Base-by-base conservation (phyloP, 2,113 vertebrate genomes). In the Limnothrissa miodon region DNA sequence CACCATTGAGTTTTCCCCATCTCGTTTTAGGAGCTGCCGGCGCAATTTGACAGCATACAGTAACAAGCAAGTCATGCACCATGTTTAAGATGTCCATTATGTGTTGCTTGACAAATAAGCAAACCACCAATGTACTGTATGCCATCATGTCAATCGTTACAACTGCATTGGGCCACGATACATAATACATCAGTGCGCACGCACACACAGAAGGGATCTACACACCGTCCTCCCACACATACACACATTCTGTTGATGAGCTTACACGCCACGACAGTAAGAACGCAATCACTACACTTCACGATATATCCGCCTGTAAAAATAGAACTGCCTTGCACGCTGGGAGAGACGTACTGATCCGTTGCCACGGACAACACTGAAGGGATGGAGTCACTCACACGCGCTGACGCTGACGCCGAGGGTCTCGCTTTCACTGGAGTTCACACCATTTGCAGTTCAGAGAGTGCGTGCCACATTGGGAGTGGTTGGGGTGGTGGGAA, bases 311-410 rank as follows among this genome's bases (percentile, higher is more conserved):
- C 13, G 66, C 33, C 66, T 36, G 25, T 80, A 83, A 78, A 86
- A 88, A 80, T 86, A 86, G 83, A 51, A 83, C 13, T 78, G 44
- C 45, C 25, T 42, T 46, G 56, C 45, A 21, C 36, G 66, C 25
- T 74, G 59, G 59, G 7, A 74, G 66, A 74, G 33, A 88, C 80
- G 80, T 82, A 45, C 78, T 86, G 87, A 82, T 86, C 83, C 78
- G 87, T 87, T 89, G 86, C 88, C 82, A 87, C 25, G 83, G 86
- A 87, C 88, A 89, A 87, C 86, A 82, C 83, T 82, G 83, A 44
- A 81, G 83, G 83, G 86, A 85, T 46, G 78, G 48, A 74, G 44
- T 78, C 59, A 66, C 59, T 66, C 56, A 59, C 29, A 83, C 80
- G n/a, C 44, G 48, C n/a, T 42, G 51, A 78, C 25, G 74, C 46